Evolutionary conservation across 2,888 invertebrate species (phyloP).

Genomic region (Orthosia gracilis): DNA sequence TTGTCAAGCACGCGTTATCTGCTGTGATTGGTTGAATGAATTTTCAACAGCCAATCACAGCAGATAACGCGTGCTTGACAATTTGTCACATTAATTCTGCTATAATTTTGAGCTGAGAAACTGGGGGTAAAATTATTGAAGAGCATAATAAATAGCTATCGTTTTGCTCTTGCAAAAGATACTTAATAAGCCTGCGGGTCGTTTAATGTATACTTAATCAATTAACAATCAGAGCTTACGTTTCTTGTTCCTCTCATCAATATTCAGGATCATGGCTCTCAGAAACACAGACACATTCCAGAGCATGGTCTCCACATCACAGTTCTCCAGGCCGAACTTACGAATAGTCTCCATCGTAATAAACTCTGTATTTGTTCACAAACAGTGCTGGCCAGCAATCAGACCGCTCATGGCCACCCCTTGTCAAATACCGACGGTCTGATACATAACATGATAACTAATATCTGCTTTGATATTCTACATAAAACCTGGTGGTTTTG

Average conservation of each 20-base stretch:
- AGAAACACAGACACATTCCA: constrained; percentile 74
- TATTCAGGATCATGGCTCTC: constrained; percentile 70
- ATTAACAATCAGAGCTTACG: constrained; percentile 63
- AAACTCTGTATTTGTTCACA: constrained; percentile 3
- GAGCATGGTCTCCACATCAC: constrained; percentile 77
- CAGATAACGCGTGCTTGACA: no score
- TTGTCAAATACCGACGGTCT: constrained; percentile 22
- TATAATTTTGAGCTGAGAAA: no score
- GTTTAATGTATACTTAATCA: no score
- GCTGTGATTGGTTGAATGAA: no score
- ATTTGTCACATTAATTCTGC: no score
- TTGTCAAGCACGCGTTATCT: no score
- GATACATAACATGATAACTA: background rate
- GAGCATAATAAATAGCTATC: no score
- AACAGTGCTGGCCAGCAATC: constrained; percentile 14
- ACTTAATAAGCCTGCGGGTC: no score
- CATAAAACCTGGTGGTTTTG: background rate
- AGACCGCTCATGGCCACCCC: constrained; percentile 5
- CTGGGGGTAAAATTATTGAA: no score
- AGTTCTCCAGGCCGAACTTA: constrained; percentile 71
- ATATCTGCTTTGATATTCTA: constrained; percentile 20
- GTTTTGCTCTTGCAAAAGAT: no score
- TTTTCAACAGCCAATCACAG: no score
- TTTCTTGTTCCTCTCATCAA: constrained; percentile 70
- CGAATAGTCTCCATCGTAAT: constrained; percentile 40